A percentile compares a stretch with the other conserved stretches of the same genome.
These are phyloP conservation scores for Prinia subflava DNA, from an alignment of 2,113 vertebrate genomes.

Conservation along the genomic window DNA sequence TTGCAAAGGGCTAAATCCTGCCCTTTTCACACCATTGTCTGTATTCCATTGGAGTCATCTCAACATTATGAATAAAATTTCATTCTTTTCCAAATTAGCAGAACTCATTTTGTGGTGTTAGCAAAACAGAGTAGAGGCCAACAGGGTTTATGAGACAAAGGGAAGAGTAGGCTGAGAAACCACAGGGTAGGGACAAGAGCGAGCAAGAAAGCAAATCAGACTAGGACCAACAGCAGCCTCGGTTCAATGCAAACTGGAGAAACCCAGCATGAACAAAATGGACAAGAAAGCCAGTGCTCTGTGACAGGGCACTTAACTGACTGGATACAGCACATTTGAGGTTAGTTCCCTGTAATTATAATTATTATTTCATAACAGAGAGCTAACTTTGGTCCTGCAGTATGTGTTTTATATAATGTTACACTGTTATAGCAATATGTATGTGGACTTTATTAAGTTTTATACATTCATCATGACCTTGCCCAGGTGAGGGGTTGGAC, in stretches of 20 bases:
- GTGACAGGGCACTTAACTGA: not conserved
- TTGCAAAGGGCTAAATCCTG: not conserved
- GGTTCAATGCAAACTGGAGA: not conserved
- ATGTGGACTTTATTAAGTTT: not conserved
- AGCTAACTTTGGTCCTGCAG: not conserved
- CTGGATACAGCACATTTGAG: not conserved
- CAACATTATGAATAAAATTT: not conserved
- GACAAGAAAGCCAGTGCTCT: not conserved
- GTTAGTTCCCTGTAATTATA: not conserved
- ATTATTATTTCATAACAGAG: not conserved
- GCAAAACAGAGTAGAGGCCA: not conserved
- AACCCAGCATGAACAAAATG: not conserved
- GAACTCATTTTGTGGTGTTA: not conserved
- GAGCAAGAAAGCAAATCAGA: not conserved
- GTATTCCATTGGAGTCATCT: not conserved
- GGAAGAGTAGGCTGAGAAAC: not conserved
- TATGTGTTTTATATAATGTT: not conserved
- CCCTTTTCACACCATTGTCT: not conserved
- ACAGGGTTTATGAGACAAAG: not conserved
- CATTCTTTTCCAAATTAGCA: not conserved
- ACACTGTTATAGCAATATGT: not conserved
- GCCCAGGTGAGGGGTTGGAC: rapidly evolving
- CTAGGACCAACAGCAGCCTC: not conserved
- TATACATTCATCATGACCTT: not conserved
- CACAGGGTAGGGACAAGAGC: not conserved